These are phyloP conservation scores for Ellobium chinense DNA, from an alignment of 2,888 invertebrate genomes.

Conservation along the genomic window DNA sequence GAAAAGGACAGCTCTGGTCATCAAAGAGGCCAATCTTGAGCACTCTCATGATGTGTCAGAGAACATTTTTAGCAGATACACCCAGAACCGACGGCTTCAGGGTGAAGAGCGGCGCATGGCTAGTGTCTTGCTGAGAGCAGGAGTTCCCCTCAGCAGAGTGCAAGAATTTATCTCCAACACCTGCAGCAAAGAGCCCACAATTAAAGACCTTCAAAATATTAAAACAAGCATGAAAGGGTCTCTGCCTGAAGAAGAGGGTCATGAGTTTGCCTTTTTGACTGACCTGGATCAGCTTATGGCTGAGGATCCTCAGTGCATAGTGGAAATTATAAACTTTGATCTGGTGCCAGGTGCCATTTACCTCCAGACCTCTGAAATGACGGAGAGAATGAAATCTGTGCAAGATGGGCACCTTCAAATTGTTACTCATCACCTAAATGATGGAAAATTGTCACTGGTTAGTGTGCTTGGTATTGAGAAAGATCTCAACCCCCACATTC, in stretches of 20 bases:
- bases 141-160: conserved; percentile 32
- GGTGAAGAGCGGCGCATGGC: conserved; percentile 39
- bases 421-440: conserved; percentile 14
- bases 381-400: conserved; percentile 21
- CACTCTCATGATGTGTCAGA: conserved; percentile 32
- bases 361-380: conserved; percentile 39
- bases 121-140: conserved; percentile 33
- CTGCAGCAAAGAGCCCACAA: background rate
- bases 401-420: conserved; percentile 14
- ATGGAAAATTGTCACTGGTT: conserved; percentile 25
- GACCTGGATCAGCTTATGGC: conserved; percentile 38
- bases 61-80: conserved; percentile 13
- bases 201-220: conserved; percentile 21
- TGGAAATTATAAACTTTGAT: conserved; percentile 41
- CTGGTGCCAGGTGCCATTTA: conserved; percentile 32
- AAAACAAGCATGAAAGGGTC: conserved; percentile 7
- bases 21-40: conserved; percentile 37
- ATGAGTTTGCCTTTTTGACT: conserved; percentile 23
- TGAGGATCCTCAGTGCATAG: conserved; percentile 27
- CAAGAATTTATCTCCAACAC: conserved; percentile 32
- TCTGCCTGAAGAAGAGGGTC: background rate
- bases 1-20: conserved; percentile 33
- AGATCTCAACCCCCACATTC: conserved; percentile 9
- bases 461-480: conserved; percentile 31
- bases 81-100: conserved; percentile 28